Base-by-base conservation (phyloP, 2,888 invertebrate species). In the Lasioglossum zephyrum region DNA sequence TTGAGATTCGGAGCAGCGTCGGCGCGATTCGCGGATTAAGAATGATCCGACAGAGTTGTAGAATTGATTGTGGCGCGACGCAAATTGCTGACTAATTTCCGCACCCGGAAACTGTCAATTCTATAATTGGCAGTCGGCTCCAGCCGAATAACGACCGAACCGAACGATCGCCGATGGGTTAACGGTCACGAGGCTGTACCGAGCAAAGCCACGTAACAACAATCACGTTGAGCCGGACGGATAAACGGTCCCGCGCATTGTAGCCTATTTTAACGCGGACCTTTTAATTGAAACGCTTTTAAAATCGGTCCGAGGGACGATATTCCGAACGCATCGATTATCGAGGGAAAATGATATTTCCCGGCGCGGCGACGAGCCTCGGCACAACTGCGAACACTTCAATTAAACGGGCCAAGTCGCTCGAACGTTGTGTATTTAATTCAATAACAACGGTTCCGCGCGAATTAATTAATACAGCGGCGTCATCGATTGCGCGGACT, bases 351-450 rank as follows among this genome's bases (percentile, higher is more conserved):
- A 73, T 26, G 47, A 74, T 74, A 66, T 74, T 79, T 53, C 26
- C 74, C 74, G 22, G 36, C n/a, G 4, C 0, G 22, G 31, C 66
- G n/a, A 22, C 44, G 16, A 5, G 47, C 16, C 47, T 16, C 36
- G 44, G n/a, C 41, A 8, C 6, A 36, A 36, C 18, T 16, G 69
- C 39, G 66, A 39, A 49, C 36, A 39, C 74, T 63, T 73, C 79
- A 18, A 79, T 79, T 79, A 74, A 63, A 63, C 63, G 57, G 31
- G 22, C 13, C 57, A 73, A 73, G 47, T 73, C 73, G 73, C 36
- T 49, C 63, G 73, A 73, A 73, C 79, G 63, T 47, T 63, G 60
- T 60, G 44, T 63, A 63, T 79, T 79, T 79, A 74, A 79, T 63
- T 74, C 75, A 18, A 75, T 77, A 70, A 77, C 77, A 70, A 53